Evolutionary conservation across 2,888 invertebrate genomes (phyloP), one percentile per base, ranked within the genome.

Genomic region (Bibio marci): DNA sequence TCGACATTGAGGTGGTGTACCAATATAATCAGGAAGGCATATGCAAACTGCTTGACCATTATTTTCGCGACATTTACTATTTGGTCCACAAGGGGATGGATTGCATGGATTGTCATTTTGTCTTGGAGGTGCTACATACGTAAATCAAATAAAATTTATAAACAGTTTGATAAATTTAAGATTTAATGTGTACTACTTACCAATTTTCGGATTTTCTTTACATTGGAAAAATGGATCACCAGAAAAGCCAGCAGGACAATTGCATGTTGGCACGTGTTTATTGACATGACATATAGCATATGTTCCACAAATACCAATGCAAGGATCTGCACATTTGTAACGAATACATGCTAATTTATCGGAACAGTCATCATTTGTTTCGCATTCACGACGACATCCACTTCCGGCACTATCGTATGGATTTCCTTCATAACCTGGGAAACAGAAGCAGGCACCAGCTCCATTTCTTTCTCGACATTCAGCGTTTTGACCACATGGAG

Each of bases 31-130:
- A 2, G 79, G 77, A 46, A 79, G 66, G 51, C 87, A 90, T 1
- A 85, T 82, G 56, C 88, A 90, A 1, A 83, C 85, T 1, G 85
- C 83, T 63, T 82, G 82, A 49, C 69, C 66, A 50, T 83, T 80
- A 7, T 80, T 73, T 50, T 76, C 74, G 50, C 83, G 71, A 46
- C 88, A 88, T 54, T 83, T 80, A 54, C 85, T 83, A 56, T 86
- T 85, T 1, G 85, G 82, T 37, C 88, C 90, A 56, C 88, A 90
- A 1, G 88, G 87, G 18, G 82, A 76, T 39, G 85, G 85, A 44
- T 73, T 70, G 51, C 88, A 88, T 7, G 85, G 85, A 52, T 85
- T 77, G 41, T 67, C 49, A 14, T 58, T 55, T 27, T 65, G 60
- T 34, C 69, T 65, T 39, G 61, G 57, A 48, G 65, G 62, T 63